A percentile compares a stretch with the other conserved stretches of the same genome.
Conservation (phyloP, 2,797 vertebrate genomes). For the Craterocephalus amniculus region DNA sequence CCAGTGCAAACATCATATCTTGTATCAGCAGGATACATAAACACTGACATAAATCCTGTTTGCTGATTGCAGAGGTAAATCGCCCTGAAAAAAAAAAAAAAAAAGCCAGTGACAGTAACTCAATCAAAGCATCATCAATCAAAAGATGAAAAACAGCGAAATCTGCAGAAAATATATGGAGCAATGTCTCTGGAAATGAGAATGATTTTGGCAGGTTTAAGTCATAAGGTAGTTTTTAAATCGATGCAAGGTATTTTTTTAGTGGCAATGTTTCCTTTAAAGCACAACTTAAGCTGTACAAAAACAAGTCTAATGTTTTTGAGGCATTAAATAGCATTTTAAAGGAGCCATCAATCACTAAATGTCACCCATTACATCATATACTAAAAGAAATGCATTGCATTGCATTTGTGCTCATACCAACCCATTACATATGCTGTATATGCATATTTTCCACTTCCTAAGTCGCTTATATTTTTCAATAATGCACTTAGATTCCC, state of each 20-base stretch:
- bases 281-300: background rate
- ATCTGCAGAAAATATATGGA: background rate
- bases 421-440: background rate
- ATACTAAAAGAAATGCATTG: background rate
- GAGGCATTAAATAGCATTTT: background rate
- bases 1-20: too few species aligned
- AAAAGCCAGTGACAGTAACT: slow-evolving; percentile 7
- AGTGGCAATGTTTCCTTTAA: background rate
- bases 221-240: background rate
- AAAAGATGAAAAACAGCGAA: slow-evolving; percentile 4
- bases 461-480: background rate
- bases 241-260: background rate
- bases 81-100: too few species aligned
- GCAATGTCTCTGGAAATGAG: background rate
- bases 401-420: background rate
- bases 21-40: too few species aligned
- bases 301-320: background rate
- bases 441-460: too few species aligned
- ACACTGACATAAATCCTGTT: too few species aligned
- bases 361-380: background rate
- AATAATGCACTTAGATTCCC: background rate
- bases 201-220: background rate
- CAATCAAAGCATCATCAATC: slow-evolving; percentile 48
- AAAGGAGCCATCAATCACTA: background rate
- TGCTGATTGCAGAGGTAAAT: too few species aligned